Base-by-base conservation (phyloP, 2,797 vertebrate genomes). In the Anas flavirostris region DNA sequence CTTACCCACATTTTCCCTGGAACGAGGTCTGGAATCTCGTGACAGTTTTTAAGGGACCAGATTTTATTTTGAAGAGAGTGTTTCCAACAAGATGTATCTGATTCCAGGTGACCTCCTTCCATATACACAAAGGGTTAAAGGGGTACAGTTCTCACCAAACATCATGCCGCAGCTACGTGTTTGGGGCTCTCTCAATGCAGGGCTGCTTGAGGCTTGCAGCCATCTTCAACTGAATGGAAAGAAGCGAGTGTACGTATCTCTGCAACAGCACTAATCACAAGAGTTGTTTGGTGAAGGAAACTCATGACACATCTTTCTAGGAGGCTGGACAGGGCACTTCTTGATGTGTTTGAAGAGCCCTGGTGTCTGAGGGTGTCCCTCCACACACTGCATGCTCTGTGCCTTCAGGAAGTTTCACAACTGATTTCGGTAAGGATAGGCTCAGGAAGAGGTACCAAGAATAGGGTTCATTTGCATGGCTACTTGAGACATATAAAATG, bases 91-190 rank as follows among this genome's bases (percentile, higher is more conserved):
- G 46, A 18, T 1, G 1, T 52, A 35, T 69, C 86, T 37, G 15
- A 12, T 90, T 68, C 41, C 0, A 5, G 23, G 14, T 50, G 35
- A 33, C 48, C 16, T 50, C 39, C 16, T 50, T 83, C 44, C 0
- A 0, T 43, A 8, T 22, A 18, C 0, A 0, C 29, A 44, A 78
- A 69, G 22, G 22, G 19, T 21, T 43, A 55, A 44, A 41, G 56
- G 48, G 23, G 3, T 63, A 41, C 0, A 0, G 11, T 68, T 89
- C 16, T 78, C 58, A 76, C 53, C 41, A 74, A 48, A 25, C 56
- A 22, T 0, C 13, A 3, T 0, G 0, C 60, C 6, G 84, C 23
- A 50, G 33, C 35, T 66, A 64, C 35, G 11, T 21, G 10, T 66
- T 66, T 68, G 52, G 56, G 52, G 15, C 52, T 84, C 58, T 68